phyloP scores from a whole-genome alignment of 37 sponge, comb jelly and placozoan species.

The Theonella swinhoei region DNA sequence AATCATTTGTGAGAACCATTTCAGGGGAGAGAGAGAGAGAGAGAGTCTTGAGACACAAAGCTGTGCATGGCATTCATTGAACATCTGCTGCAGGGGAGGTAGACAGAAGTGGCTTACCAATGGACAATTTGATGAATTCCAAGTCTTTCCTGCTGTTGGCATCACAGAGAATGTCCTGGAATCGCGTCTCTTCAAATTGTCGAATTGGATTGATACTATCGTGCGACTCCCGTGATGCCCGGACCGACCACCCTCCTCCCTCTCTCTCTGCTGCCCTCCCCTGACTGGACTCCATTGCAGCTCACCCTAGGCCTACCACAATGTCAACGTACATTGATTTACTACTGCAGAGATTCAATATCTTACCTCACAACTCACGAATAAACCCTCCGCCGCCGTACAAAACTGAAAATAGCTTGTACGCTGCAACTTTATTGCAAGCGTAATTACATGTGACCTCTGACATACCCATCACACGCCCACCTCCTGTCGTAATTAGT shows the following conservation, averaged over 20 bases:
- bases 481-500: too few relatives aligned
- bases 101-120: slow-evolving; percentile 23
- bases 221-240: slow-evolving; percentile 34
- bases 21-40: background rate
- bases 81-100: background rate
- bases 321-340: background rate
- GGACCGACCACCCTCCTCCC: slow-evolving; percentile 24
- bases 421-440: too few relatives aligned
- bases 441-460: too few relatives aligned
- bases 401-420: too few relatives aligned
- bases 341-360: too few relatives aligned
- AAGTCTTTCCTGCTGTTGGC: background rate
- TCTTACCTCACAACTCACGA: too few relatives aligned
- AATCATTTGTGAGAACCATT: background rate
- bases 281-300: background rate
- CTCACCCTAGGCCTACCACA: background rate
- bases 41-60: background rate
- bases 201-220: slow-evolving; percentile 51
- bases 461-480: too few relatives aligned
- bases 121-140: slow-evolving; percentile 53
- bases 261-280: background rate
- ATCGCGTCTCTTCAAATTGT: slow-evolving; percentile 32
- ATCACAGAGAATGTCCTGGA: slow-evolving; percentile 34
- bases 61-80: background rate
- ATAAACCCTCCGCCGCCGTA: too few relatives aligned